phyloP scores from a whole-genome alignment of 1,140 invertebrate genomes.

The Drosophila eugracilis region DNA sequence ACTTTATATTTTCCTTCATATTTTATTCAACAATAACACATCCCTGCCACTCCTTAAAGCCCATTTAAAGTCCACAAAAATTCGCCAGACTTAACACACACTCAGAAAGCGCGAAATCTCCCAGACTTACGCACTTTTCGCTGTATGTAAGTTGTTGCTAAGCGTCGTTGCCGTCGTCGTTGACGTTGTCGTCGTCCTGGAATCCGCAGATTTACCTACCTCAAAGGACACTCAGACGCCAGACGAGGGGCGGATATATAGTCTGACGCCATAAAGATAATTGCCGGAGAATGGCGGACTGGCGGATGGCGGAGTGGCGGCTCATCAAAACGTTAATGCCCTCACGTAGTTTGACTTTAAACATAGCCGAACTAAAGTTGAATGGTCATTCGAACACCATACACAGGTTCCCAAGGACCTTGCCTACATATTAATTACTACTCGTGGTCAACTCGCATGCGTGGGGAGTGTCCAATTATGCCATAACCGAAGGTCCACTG shows the following conservation, averaged over 20 bases:
- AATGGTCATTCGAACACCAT: constrained; percentile 5
- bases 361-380: constrained; percentile 7
- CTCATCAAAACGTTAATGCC: constrained; percentile 26
- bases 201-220: constrained; percentile 13
- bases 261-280: constrained; percentile 37
- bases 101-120: constrained; percentile 10
- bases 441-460: constrained; percentile 14
- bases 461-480: not conserved
- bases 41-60: not conserved
- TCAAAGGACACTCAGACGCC: not conserved
- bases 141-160: constrained; percentile 24
- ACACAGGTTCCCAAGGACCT: not conserved
- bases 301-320: not conserved
- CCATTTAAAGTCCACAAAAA: constrained; percentile 7
- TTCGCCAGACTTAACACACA: constrained; percentile 6
- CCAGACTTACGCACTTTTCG: constrained; percentile 4
- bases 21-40: too few species aligned
- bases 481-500: not conserved
- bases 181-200: constrained; percentile 21
- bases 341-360: constrained; percentile 34
- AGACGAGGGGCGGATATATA: not conserved
- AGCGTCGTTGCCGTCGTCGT: too few species aligned
- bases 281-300: constrained; percentile 9
- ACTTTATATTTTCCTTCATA: too few species aligned
- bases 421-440: constrained; percentile 37